Base-by-base conservation (phyloP, 2,113 vertebrate species). In the Oryzias melastigma region DNA sequence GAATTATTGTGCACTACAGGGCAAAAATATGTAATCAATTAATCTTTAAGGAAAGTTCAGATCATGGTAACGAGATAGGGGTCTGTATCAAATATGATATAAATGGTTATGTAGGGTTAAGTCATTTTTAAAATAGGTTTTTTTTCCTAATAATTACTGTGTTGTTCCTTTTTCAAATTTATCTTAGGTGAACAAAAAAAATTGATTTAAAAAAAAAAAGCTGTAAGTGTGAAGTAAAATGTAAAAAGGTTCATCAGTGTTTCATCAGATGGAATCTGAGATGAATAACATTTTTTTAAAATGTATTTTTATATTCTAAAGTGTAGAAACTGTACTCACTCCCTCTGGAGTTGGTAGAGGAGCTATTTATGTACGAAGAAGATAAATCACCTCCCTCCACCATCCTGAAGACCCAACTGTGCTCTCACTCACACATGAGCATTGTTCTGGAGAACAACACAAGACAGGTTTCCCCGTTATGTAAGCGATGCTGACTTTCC, bases 331-430 rank as follows among this genome's bases (percentile, higher is more conserved):
- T 46, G 25, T 20, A 62, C 40, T 35, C 49, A 25, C 29, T 80
- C 77, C 78, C 77, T 5, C n/a, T 5, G 58, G 78, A 75, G 51
- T 63, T 29, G n/a, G 40, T 8, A 51, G 61, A 43, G 1, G 58
- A 78, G 61, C 80, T 84, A 81, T 87, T 89, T 85, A 72, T 78
- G 66, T 82, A 24, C 45, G 44, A 78, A 24, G 71, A 81, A 85
- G 81, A 87, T 86, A 24, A 84, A 87, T 87, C 68, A 50, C 68
- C 55, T 55, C 58, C 51, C 53, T 61, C 53, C 66, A n/a, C 25
- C 14, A 14, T 19, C 44, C 27, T 71, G 49, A 77, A 70, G 46
- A 62, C 42, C 42, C 62, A 48, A 68, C 53, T 55, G 27, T 35
- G 52, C 18, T 68, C 54, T 53, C 56, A 58, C 56, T 68, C 59